Evolutionary conservation across 2,797 vertebrate genomes (phyloP), one percentile per base, ranked within the genome.

Genomic region (Brotula barbata): DNA sequence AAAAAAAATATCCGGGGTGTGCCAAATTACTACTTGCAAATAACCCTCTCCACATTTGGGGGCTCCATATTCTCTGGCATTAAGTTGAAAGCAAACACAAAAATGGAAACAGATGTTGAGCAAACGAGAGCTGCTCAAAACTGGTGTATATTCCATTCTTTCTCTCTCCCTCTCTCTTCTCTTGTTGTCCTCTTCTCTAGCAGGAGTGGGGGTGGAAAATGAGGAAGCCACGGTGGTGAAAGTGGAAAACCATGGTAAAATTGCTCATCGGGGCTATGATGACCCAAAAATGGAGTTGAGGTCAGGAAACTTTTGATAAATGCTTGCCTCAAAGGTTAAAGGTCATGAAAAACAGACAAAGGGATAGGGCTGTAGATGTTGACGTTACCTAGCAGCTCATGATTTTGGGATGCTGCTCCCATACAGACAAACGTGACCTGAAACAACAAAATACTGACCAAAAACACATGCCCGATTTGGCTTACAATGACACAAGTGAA

Each of bases 91-190:
- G 78, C 62, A 80, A 82, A 87, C 74, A 80, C 80, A 77, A 87
- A 91, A 89, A 82, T 90, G 83, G 79, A 90, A 91, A 89, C 87
- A 91, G 87, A 89, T 89, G 82, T 87, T 62, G 75, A 77, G 69
- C 47, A 33, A 79, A 62, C 46, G 20, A 78, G 64, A 75, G 71
- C 64, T 65, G 58, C 71, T 80, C 68, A 34, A 72, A 33, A 8
- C 61, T 68, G 51, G 58, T 76, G 64, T 62, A 31, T 34, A 68
- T 52, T 77, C 67, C 48, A 77, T 76, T 71, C 76, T 70, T 44
- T 73, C 51, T 15, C 34, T 62, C 68, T 28, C 25, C 8, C 25
- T 28, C 23, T 75, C 50, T 80, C 58, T 53, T 15, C 40, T 13
- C 33, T 28, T 28, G 4, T 28, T 40, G 42, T 75, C 70, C 40